Evolutionary conservation across 2,888 invertebrate species (phyloP), one percentile per base, ranked within the genome.

Genomic region (Merodon equestris): DNA sequence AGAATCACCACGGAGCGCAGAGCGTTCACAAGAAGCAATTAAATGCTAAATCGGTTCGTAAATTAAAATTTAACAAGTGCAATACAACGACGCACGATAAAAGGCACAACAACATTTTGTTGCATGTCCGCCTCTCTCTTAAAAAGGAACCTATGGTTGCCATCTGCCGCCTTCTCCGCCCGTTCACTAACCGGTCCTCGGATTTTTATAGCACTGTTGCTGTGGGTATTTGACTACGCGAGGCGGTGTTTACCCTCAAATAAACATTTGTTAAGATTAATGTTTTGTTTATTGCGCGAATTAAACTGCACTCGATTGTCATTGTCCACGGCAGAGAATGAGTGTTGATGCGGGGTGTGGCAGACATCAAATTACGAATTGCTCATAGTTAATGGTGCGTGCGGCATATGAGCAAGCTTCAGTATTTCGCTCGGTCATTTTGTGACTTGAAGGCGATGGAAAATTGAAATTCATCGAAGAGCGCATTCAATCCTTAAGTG

Each of bases 1-100:
- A 61, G 38, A 54, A 50, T 60, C 67, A n/a, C 73, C 53, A 73
- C 54, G 58, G 73, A 79, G 50, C 58, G 79, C 79, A 68, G 58
- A 61, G 57, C 73, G 61, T 74, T 79, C 79, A 53, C 74, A 74
- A 79, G 74, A 63, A 79, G 79, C 79, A 79, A 79, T 79, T 79
- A 79, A 79, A 79, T 79, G 79, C 79, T 79, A 79, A 79, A 79
- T 79, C 79, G 79, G 79, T 79, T 79, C 79, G 79, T 79, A 79
- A 79, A 79, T 79, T 79, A 79, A 79, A 79, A 79, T 74, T 79
- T 74, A 79, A 79, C 79, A 79, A 79, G 79, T 79, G 79, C 79
- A 79, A 79, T 70, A 79, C 79, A 79, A 79, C 79, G 61, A 79
- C 74, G 79, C 74, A 74, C 74, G 79, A 79, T 79, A 79, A 79